These are phyloP conservation scores for Cossypha heuglini DNA, from an alignment of 2,797 vertebrate genomes.

Conservation along the genomic window DNA sequence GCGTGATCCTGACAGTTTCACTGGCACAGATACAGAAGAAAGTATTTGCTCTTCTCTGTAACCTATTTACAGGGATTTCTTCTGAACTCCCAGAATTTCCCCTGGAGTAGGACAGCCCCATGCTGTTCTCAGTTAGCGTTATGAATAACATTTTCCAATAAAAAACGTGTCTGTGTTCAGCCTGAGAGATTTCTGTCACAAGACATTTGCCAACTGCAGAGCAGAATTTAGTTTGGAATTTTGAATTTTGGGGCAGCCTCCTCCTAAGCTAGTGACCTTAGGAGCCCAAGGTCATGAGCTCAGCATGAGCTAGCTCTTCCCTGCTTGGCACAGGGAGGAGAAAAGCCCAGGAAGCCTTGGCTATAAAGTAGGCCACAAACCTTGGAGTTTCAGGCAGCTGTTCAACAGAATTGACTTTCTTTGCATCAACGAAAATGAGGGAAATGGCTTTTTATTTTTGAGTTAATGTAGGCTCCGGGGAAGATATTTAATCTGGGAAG, in stretches of 20 bases:
- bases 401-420: neutral
- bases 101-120: conserved; percentile 29
- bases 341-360: neutral
- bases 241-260: neutral
- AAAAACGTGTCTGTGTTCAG: neutral
- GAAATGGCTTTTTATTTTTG: neutral
- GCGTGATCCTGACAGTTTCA: conserved; percentile 9
- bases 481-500: neutral
- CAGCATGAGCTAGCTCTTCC: neutral
- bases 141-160: conserved; percentile 22
- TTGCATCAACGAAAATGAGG: neutral
- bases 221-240: neutral
- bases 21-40: neutral
- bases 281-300: neutral
- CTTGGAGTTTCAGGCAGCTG: neutral
- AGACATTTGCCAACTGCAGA: neutral
- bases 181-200: neutral
- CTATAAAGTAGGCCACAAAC: neutral
- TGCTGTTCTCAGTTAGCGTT: conserved; percentile 13
- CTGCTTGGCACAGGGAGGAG: neutral
- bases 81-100: conserved; percentile 42
- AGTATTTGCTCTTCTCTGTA: conserved; percentile 31
- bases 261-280: neutral
- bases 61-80: conserved; percentile 47
- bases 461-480: neutral